Conservation (phyloP, 2,888 invertebrate genomes). For the Yponomeuta malinellus region DNA sequence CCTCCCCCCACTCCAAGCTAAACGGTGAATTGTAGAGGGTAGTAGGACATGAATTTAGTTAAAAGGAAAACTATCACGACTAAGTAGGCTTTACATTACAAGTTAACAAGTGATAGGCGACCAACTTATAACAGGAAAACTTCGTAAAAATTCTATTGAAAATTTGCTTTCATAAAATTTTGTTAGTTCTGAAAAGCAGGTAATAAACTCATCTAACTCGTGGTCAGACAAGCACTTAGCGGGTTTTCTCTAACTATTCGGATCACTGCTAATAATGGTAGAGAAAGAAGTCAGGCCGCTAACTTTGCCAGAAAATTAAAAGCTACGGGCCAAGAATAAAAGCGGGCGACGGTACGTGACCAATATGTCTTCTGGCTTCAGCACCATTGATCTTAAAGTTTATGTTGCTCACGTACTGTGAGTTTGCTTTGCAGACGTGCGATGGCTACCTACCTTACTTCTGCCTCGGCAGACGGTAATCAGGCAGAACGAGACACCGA, state of each 20-base stretch:
- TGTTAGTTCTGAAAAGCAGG: too few species aligned
- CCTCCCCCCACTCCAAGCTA: too few species aligned
- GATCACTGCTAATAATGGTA: neutral
- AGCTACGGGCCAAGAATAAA: constrained; percentile 59
- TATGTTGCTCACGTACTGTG: constrained; percentile 62
- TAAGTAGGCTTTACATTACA: too few species aligned
- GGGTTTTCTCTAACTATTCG: neutral
- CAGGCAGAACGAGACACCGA: constrained; percentile 13
- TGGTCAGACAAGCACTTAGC: too few species aligned
- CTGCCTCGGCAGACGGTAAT: constrained; percentile 13
- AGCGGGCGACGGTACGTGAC: constrained; percentile 62
- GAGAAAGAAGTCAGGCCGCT: neutral
- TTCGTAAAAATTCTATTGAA: too few species aligned
- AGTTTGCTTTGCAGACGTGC: constrained; percentile 67
- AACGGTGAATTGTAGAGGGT: too few species aligned
- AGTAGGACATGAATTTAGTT: too few species aligned
- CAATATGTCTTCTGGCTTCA: constrained; percentile 53
- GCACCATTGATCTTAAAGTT: constrained; percentile 39
- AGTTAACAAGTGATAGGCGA: too few species aligned
- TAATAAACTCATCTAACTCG: too few species aligned
- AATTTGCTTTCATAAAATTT: too few species aligned
- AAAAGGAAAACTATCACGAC: too few species aligned
- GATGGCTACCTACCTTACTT: constrained; percentile 41
- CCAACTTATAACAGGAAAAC: too few species aligned
- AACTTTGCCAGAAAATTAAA: constrained; percentile 61